Conservation (phyloP, 2,797 vertebrate species). For the Nannoperca australis region DNA sequence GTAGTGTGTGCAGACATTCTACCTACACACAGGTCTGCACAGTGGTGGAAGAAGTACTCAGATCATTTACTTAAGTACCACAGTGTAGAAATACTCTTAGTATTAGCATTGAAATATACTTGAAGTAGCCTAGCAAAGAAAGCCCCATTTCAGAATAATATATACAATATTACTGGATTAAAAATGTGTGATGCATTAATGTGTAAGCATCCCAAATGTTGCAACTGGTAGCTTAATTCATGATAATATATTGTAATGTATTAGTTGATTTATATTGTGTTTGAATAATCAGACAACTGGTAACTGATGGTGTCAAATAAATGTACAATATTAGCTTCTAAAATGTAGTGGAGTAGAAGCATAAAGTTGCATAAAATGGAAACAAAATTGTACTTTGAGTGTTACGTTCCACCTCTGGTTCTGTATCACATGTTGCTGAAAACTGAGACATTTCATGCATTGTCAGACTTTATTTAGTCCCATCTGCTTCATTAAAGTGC, state of each 20-base stretch:
- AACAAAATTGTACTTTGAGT: neutral
- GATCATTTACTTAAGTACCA: no score
- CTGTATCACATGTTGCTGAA: constrained; percentile 10
- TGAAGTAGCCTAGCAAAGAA: neutral
- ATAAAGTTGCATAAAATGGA: neutral
- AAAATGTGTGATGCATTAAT: no score
- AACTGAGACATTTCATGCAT: neutral
- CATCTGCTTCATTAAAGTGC: neutral
- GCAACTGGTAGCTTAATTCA: no score
- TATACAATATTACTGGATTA: neutral
- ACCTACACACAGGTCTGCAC: neutral
- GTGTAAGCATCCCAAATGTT: no score
- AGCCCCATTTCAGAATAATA: no score
- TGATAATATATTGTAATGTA: no score
- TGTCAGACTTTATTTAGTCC: neutral
- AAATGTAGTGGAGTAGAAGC: neutral
- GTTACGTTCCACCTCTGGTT: no score
- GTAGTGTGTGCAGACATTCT: constrained; percentile 75
- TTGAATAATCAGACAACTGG: neutral
- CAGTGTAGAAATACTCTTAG: no score
- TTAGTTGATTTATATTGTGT: no score
- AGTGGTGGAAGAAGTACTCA: no score
- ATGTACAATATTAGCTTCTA: neutral
- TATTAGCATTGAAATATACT: neutral
- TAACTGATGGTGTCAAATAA: neutral